Base-by-base conservation (phyloP, 2,797 vertebrate genomes). In the Rhabdomys pumilio region DNA sequence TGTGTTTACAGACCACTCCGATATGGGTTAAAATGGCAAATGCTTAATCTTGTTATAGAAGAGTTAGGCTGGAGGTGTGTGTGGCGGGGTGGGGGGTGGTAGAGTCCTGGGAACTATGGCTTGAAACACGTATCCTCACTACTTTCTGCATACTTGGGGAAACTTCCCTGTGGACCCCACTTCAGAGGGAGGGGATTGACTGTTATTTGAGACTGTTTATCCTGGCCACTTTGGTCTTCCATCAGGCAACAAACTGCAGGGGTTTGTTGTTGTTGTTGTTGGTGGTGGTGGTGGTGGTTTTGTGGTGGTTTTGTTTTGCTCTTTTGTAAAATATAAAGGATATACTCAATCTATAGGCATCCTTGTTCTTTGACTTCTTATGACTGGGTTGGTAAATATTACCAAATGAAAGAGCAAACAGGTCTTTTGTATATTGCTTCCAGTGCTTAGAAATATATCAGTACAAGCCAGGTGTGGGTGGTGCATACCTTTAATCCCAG, bases 381-480 rank as follows among this genome's bases (percentile, higher is more conserved):
- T 84, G 50, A 63, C 8, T 57, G 6, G n/a, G 9, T 79, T 75
- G 77, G n/a, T 50, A 89, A 72, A 57, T 67, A 82, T 89, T 31
- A 57, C 75, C 55, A 92, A 95, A 20, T 24, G 55, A 61, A 97
- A 97, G 92, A 79, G 57, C 38, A 90, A 95, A 53, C 24, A 77
- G 91, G 26, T 55, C 8, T 83, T 91, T 83, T 92, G 57, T 34
- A 69, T 38, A 50, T 41, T 93, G n/a, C 80, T 72, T 84, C 10
- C 53, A 95, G 85, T 41, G 47, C 61, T 53, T 85, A 85, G 24
- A 50, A 65, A 69, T 34, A n/a, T 24, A 67, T 24, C 83, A 85
- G 6, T 50, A 53, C 22, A 47, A 26, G 3, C n/a, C 9, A 87
- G 9, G 47, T 26, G 22, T 55, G 22, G 22, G 22, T 65, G 41